Evolutionary conservation across 1,140 invertebrate species (phyloP).

Genomic region (Ephestia elutella): DNA sequence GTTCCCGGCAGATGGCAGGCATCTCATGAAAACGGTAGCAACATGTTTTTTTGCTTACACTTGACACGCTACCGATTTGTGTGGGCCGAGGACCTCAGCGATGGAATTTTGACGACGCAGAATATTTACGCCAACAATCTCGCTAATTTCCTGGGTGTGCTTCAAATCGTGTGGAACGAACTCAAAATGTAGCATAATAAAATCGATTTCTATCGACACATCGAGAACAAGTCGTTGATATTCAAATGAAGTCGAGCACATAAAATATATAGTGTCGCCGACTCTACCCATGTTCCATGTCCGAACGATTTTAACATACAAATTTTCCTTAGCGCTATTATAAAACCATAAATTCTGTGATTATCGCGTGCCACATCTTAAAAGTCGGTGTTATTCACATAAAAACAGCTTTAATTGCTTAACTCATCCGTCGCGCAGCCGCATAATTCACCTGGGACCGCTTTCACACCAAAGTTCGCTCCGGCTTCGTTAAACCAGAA

Average conservation of each 20-base stretch:
- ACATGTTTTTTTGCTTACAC: slow-evolving; percentile 34
- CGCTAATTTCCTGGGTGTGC: not conserved
- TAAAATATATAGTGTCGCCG: slow-evolving; percentile 3
- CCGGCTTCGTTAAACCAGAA: slow-evolving; percentile 22
- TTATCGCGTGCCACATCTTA: slow-evolving; percentile 47
- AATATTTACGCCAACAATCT: slow-evolving; percentile 10
- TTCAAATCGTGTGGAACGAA: not conserved
- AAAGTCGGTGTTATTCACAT: slow-evolving; percentile 35
- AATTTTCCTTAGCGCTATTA: slow-evolving; percentile 18
- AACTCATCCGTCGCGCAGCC: slow-evolving; percentile 46
- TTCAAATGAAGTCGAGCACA: not conserved
- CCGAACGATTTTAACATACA: slow-evolving; percentile 16
- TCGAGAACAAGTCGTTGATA: slow-evolving; percentile 1
- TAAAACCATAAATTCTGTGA: slow-evolving; percentile 38
- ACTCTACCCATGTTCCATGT: slow-evolving; percentile 2
- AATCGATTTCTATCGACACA: not conserved
- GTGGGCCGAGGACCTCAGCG: slow-evolving; percentile 30
- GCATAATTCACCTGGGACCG: slow-evolving; percentile 53
- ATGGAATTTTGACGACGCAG: slow-evolving; percentile 16
- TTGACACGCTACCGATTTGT: slow-evolving; percentile 52
- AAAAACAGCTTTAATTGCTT: slow-evolving; percentile 61
- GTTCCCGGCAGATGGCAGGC: slow-evolving; percentile 59
- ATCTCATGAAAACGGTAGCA: slow-evolving; percentile 50
- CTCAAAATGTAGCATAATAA: not conserved
- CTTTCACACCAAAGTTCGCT: slow-evolving; percentile 45